A percentile compares a stretch with the other conserved stretches of the same genome.
Evolutionary conservation across 2,113 vertebrate genomes (phyloP).

Genomic region (Narcine bancroftii): DNA sequence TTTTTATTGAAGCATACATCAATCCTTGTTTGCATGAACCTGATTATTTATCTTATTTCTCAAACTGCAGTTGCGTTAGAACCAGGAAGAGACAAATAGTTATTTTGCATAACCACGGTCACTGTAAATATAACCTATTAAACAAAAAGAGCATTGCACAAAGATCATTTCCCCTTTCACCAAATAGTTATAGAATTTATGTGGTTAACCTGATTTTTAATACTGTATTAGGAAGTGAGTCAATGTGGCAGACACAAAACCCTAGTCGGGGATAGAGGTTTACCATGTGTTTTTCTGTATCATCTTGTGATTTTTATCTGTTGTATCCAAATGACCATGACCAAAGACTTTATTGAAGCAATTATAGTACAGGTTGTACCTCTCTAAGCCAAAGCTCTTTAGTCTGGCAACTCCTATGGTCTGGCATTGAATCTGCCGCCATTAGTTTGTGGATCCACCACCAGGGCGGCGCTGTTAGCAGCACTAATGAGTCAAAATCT

Average conservation of each 20-base stretch:
- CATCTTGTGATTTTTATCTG: background rate
- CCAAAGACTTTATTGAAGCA: background rate
- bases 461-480: no score
- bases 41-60: background rate
- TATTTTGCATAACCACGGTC: background rate
- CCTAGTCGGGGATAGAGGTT: background rate
- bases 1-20: background rate
- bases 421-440: no score
- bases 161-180: background rate
- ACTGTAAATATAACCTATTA: background rate
- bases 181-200: background rate
- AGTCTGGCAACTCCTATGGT: no score
- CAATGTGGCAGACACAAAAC: background rate
- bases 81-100: background rate
- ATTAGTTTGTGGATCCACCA: no score
- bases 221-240: background rate
- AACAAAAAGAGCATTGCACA: background rate
- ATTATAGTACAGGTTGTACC: no score
- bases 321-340: background rate
- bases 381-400: no score
- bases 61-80: background rate
- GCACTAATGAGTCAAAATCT: no score
- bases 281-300: background rate
- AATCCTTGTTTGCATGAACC: background rate
- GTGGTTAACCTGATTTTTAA: background rate